Evolutionary conservation across 2,888 invertebrate species (phyloP), one percentile per base, ranked within the genome.

Genomic region (Chrysodeixis includens): DNA sequence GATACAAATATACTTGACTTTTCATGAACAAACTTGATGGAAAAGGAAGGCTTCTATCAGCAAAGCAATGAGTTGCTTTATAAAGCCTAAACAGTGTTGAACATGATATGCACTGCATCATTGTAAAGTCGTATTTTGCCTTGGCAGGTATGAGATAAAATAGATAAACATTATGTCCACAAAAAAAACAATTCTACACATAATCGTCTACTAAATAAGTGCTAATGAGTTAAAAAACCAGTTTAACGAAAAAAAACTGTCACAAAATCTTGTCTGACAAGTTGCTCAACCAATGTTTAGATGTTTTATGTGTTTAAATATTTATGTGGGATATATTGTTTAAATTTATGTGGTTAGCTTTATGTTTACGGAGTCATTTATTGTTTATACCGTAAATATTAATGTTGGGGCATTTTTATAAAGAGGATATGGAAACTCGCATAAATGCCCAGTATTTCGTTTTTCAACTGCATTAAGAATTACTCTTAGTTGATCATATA

Each of bases 41-140:
- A 55, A 60, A 71, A 66, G 51, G 55, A 71, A 69, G 56, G 16
- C 30, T 61, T 60, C 40, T n/a, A 18, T 32, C 22, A 44, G n/a
- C n/a, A n/a, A n/a, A n/a, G n/a, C n/a, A n/a, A n/a, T n/a, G n/a
- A n/a, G n/a, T n/a, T n/a, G n/a, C n/a, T n/a, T n/a, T n/a, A n/a
- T n/a, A n/a, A n/a, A n/a, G n/a, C n/a, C n/a, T n/a, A n/a, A n/a
- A n/a, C n/a, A n/a, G n/a, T n/a, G n/a, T n/a, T n/a, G n/a, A n/a
- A n/a, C n/a, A n/a, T n/a, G n/a, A n/a, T n/a, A n/a, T n/a, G n/a
- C n/a, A n/a, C n/a, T n/a, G n/a, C n/a, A n/a, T n/a, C n/a, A n/a
- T n/a, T n/a, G n/a, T n/a, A n/a, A n/a, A n/a, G n/a, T n/a, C n/a
- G 2, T 35, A 35, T 35, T 35, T 12, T 35, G 12, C 12, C 12